phyloP scores from a whole-genome alignment of 1,140 invertebrate species.

The Trachymyrmex cornetzi region DNA sequence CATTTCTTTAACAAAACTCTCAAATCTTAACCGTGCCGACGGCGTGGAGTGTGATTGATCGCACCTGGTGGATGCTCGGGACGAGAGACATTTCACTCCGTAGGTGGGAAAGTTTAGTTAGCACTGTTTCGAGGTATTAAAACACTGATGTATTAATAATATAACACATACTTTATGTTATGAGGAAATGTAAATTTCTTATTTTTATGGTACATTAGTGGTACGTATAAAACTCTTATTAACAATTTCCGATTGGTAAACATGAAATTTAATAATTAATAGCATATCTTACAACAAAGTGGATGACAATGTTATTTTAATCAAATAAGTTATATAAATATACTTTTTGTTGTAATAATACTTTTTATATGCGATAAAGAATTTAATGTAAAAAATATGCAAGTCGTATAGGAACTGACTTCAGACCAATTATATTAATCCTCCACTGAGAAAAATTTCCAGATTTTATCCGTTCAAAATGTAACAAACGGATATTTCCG shows the following conservation, averaged over 20 bases:
- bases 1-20: slow-evolving; percentile 50
- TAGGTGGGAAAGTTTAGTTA: slow-evolving; percentile 56
- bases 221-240: background rate
- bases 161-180: background rate
- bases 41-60: slow-evolving; percentile 76
- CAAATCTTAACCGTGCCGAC: slow-evolving; percentile 36
- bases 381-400: slow-evolving; percentile 47
- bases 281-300: background rate
- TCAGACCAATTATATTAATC: background rate
- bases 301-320: background rate
- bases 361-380: background rate
- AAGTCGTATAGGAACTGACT: slow-evolving; percentile 7
- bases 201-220: background rate
- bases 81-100: slow-evolving; percentile 50
- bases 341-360: background rate
- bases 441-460: no score
- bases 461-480: no score
- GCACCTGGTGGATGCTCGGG: slow-evolving; percentile 71
- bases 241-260: background rate
- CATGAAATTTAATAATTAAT: background rate
- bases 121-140: background rate
- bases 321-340: background rate
- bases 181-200: background rate
- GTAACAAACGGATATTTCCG: no score
- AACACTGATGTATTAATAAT: background rate